A percentile compares a stretch with the other conserved stretches of the same genome.
Conservation (phyloP, 2,797 vertebrate genomes). For the Podarcis lilfordi region DNA sequence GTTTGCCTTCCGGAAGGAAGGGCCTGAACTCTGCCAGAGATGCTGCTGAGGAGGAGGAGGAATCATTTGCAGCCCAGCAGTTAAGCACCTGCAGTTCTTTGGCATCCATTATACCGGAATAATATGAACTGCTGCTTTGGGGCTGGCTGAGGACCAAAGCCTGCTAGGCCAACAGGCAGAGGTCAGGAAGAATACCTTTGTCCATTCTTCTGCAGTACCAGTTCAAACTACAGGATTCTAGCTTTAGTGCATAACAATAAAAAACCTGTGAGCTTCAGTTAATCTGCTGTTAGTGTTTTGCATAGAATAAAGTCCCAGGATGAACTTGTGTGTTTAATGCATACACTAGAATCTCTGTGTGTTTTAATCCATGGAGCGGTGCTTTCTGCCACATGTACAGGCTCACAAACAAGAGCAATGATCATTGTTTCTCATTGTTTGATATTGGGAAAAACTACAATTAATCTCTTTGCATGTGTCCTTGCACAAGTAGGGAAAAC, state of each 20-base stretch:
- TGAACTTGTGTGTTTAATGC: not conserved
- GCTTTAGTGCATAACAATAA: not conserved
- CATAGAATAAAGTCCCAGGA: not conserved
- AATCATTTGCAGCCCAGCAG: not conserved
- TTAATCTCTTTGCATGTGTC: not conserved
- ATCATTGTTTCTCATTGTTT: not conserved
- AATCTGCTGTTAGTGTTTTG: not conserved
- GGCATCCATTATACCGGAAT: fast-evolving
- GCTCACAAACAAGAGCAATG: not conserved
- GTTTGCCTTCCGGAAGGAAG: slow-evolving; percentile 14
- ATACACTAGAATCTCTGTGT: not conserved
- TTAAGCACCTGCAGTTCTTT: not conserved
- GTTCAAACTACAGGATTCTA: fast-evolving
- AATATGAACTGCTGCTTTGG: slow-evolving; percentile 9
- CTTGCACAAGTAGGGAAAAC: not conserved
- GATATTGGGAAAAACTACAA: not conserved
- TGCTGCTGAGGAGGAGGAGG: slow-evolving; percentile 35
- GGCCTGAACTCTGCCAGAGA: slow-evolving; percentile 32
- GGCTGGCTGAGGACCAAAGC: slow-evolving; percentile 14
- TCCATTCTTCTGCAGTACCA: not conserved
- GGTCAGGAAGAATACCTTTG: slow-evolving; percentile 21
- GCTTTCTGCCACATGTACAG: not conserved
- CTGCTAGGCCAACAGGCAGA: slow-evolving; percentile 7
- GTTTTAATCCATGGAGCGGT: not conserved
- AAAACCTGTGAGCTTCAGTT: not conserved